A percentile compares a stretch with the other conserved stretches of the same genome.
Evolutionary conservation across 2,888 invertebrate species (phyloP).

Genomic region (Cylindroiulus punctatus): DNA sequence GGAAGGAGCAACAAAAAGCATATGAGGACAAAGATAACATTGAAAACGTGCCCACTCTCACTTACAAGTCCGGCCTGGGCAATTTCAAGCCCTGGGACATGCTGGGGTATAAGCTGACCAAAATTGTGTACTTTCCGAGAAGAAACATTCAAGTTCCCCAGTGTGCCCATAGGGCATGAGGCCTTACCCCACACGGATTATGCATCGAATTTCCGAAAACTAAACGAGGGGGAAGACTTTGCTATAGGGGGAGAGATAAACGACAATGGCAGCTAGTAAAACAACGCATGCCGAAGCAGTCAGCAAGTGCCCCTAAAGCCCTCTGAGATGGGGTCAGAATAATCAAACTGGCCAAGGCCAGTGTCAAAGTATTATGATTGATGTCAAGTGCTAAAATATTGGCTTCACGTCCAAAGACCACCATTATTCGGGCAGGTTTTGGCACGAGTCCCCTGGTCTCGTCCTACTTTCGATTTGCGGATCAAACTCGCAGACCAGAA

Average conservation of each 20-base stretch:
- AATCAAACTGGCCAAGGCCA: constrained; percentile 16
- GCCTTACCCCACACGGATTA: background rate
- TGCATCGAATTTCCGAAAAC: constrained; percentile 35
- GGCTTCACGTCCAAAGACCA: constrained; percentile 43
- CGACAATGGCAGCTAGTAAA: constrained; percentile 47
- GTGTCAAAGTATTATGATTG: constrained; percentile 43
- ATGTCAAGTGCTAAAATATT: constrained; percentile 33
- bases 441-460: background rate
- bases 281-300: constrained; percentile 27
- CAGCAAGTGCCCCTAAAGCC: background rate
- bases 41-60: background rate
- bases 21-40: constrained; percentile 19
- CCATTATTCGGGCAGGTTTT: background rate
- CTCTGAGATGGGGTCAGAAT: background rate
- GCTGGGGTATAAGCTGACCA: background rate
- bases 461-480: background rate
- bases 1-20: background rate
- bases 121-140: background rate
- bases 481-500: background rate
- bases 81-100: background rate
- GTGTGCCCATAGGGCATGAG: background rate
- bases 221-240: background rate
- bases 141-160: background rate
- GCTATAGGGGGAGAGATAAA: background rate
- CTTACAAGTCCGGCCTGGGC: background rate